phyloP scores from a whole-genome alignment of 2,888 invertebrate genomes.

The Zygothrica quintamaculata region DNA sequence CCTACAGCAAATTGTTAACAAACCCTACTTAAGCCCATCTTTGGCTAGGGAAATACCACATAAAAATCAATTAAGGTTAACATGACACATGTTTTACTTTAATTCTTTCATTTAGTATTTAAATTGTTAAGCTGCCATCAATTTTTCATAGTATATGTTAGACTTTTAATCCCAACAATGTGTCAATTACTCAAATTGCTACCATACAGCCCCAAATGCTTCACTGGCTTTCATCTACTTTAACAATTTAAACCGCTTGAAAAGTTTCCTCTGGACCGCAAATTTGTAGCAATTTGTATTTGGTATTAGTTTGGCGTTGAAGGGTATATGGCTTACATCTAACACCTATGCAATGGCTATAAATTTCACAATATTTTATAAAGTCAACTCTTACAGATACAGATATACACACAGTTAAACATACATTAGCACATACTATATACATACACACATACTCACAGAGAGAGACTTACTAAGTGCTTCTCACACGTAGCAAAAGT shows the following conservation, averaged over 20 bases:
- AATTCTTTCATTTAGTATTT: constrained; percentile 11
- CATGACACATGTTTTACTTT: constrained; percentile 25
- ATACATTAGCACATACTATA: background rate
- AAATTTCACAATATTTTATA: constrained; percentile 74
- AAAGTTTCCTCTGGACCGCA: constrained; percentile 48
- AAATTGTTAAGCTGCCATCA: constrained; percentile 33
- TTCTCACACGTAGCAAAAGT: constrained; percentile 71
- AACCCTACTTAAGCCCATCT: too few species aligned
- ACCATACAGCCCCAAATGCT: too few species aligned
- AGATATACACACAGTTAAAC: constrained; percentile 8
- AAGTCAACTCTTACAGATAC: constrained; percentile 66
- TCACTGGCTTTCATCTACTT: background rate
- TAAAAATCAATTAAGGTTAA: constrained; percentile 23
- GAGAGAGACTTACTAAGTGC: constrained; percentile 62
- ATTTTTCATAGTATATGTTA: constrained; percentile 20
- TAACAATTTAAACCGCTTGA: constrained; percentile 7
- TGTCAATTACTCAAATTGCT: constrained; percentile 52
- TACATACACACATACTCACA: background rate
- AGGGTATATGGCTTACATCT: constrained; percentile 57
- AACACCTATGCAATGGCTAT: constrained; percentile 69
- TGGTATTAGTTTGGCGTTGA: constrained; percentile 69
- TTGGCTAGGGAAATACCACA: background rate
- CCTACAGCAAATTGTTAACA: too few species aligned
- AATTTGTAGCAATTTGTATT: constrained; percentile 75
- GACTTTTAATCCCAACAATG: constrained; percentile 37